A percentile compares a stretch with the other conserved stretches of the same genome.
Conservation (phyloP, 92 coral and sea anemone species). For the Desmophyllum pertusum region DNA sequence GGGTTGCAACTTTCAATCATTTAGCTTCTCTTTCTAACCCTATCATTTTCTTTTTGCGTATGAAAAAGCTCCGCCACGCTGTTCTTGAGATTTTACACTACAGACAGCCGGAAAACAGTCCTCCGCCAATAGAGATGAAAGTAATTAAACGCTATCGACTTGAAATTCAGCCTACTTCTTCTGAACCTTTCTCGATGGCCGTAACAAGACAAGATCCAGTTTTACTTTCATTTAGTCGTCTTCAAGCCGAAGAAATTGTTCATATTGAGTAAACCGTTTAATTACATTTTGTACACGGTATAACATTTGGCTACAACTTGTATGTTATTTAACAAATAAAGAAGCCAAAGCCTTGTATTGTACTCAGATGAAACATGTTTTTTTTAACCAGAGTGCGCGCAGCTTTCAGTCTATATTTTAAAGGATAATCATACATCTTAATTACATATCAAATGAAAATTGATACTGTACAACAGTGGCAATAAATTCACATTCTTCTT, state of each 20-base stretch:
- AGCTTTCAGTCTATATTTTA: too few relatives aligned
- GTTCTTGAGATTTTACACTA: constrained; percentile 7
- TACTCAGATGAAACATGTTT: too few relatives aligned
- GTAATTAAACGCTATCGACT: background rate
- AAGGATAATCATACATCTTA: too few relatives aligned
- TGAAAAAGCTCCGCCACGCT: background rate
- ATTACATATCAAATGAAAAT: too few relatives aligned
- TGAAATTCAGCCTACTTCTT: background rate
- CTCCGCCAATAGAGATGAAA: background rate
- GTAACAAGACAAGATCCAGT: background rate
- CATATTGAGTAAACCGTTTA: background rate
- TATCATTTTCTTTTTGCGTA: constrained; percentile 8
- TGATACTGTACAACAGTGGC: too few relatives aligned
- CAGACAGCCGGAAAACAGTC: constrained; percentile 8
- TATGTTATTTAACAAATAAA: too few relatives aligned
- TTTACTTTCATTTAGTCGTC: background rate
- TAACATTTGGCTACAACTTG: too few relatives aligned
- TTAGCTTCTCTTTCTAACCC: background rate
- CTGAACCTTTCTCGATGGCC: background rate
- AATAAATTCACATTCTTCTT: too few relatives aligned
- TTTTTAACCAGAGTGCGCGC: too few relatives aligned
- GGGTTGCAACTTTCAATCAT: background rate
- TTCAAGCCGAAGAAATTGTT: background rate
- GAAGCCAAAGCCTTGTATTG: too few relatives aligned
- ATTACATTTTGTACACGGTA: background rate